Evolutionary conservation across 2,888 invertebrate species (phyloP), one percentile per base, ranked within the genome.

Genomic region (Cosmia trapezina): DNA sequence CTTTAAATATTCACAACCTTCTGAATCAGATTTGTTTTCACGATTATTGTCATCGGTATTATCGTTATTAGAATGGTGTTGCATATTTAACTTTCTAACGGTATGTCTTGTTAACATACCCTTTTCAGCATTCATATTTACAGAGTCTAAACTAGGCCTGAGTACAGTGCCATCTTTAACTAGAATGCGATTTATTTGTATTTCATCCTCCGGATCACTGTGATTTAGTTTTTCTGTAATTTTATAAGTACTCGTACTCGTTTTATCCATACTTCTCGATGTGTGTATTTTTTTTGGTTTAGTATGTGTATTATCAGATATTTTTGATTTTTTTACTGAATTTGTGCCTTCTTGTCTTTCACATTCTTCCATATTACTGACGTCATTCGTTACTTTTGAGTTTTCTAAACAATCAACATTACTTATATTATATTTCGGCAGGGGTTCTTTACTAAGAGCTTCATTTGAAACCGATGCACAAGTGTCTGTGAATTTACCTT

Each of bases 401-500:
- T 67, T 68, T 62, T 64, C 41, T 66, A 64, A 66, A 76, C 47
- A 37, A 33, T 79, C 83, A 59, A 22, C 12, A 54, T 68, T 45
- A 33, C 5, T 19, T 49, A 19, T n/a, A 43, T 17, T 19, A 53
- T 75, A 70, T 51, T 63, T 75, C 9, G 17, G 6, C 14, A 49
- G 9, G 22, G 70, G 37, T 64, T 85, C 83, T 61, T 76, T 76
- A 51, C 37, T 11, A 5, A 67, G 9, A 59, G 37, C 61, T 43
- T 81, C 78, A 67, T 68, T 56, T 19, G 43, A 51, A 56, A 56
- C 5, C 6, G 63, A 59, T 47, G 19, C 12, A 49, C 70, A 72
- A 64, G 73, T 83, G 68, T 91, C 85, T 19, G 88, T 90, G 85
- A 94, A 94, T 88, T 87, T 93, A 3, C 97, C 96, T 81, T 96